phyloP scores from a whole-genome alignment of 92 coral and sea anemone genomes.

The Siderastrea radians region DNA sequence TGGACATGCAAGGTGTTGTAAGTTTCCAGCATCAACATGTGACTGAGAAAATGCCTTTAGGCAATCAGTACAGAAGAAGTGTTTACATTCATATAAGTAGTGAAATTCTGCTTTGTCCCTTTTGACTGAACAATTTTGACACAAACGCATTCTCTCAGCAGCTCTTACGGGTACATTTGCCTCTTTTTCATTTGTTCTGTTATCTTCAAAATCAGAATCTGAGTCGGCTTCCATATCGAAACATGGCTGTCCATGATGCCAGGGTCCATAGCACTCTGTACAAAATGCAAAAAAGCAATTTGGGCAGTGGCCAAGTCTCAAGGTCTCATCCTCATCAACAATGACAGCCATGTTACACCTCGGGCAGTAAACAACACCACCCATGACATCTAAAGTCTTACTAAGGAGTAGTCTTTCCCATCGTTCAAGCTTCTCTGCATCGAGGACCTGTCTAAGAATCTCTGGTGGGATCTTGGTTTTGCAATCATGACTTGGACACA shows the following conservation, averaged over 20 bases:
- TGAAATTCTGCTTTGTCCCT: slow-evolving; percentile 80
- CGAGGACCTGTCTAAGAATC: slow-evolving; percentile 77
- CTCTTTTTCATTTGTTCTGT: slow-evolving; percentile 5
- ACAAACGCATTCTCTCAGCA: slow-evolving; percentile 58
- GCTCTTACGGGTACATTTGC: not conserved
- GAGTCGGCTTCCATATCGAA: slow-evolving; percentile 40
- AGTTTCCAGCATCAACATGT: slow-evolving; percentile 81
- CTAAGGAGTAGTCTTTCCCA: slow-evolving; percentile 89
- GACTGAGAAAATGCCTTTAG: slow-evolving; percentile 75
- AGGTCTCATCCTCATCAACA: slow-evolving; percentile 83
- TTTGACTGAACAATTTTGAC: slow-evolving; percentile 88
- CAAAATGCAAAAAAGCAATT: slow-evolving; percentile 90
- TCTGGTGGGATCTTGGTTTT: slow-evolving; percentile 78
- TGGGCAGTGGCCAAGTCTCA: slow-evolving; percentile 89
- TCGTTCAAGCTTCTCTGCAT: slow-evolving; percentile 75
- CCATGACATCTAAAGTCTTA: slow-evolving; percentile 90
- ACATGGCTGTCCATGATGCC: slow-evolving; percentile 90
- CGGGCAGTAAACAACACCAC: slow-evolving; percentile 92
- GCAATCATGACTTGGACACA: slow-evolving; percentile 88
- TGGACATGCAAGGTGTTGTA: slow-evolving; percentile 78
- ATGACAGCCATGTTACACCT: slow-evolving; percentile 91
- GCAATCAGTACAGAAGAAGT: slow-evolving; percentile 88
- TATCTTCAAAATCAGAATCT: slow-evolving; percentile 31
- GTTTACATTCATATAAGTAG: slow-evolving; percentile 83
- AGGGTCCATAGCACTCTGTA: slow-evolving; percentile 87